Percentiles rank a stretch among this genome's conserved stretches.
Conservation (phyloP, 2,797 vertebrate species). For the Chaunax sp. region DNA sequence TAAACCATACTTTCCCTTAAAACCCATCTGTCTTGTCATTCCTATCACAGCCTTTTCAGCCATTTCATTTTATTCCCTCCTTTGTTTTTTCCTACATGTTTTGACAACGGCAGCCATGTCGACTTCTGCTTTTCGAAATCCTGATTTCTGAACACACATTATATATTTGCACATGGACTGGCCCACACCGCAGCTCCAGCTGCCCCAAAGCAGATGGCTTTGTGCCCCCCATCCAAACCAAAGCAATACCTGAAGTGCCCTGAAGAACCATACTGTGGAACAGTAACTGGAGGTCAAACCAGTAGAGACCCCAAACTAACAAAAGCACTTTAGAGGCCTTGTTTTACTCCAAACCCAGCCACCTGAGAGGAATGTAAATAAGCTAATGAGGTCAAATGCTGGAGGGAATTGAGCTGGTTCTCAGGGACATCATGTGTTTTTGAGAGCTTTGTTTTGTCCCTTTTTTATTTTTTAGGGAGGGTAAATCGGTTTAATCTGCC, state of each 20-base stretch:
- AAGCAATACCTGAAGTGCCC: constrained; percentile 64
- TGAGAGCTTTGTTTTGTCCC: constrained; percentile 46
- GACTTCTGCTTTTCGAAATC: constrained; percentile 2
- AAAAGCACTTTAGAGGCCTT: constrained; percentile 70
- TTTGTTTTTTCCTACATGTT: constrained; percentile 1
- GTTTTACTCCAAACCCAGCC: constrained; percentile 52
- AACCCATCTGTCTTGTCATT: constrained; percentile 42
- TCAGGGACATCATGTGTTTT: constrained; percentile 70
- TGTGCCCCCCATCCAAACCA: constrained; percentile 35
- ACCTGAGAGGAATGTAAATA: constrained; percentile 50
- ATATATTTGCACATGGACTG: too few relatives aligned
- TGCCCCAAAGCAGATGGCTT: background rate
- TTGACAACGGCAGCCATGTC: constrained; percentile 4
- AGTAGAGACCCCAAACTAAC: constrained; percentile 40
- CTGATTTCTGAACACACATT: background rate
- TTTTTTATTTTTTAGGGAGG: constrained; percentile 6
- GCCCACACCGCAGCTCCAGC: too few relatives aligned
- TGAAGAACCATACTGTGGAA: constrained; percentile 38
- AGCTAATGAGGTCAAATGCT: constrained; percentile 31
- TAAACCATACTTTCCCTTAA: background rate
- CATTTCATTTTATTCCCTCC: constrained; percentile 5
- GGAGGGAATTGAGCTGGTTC: constrained; percentile 50
- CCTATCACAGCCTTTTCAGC: constrained; percentile 20
- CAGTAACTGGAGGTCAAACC: constrained; percentile 28
- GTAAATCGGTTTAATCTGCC: constrained; percentile 26